phyloP scores from a whole-genome alignment of 2,113 vertebrate species.

The Calonectris borealis region DNA sequence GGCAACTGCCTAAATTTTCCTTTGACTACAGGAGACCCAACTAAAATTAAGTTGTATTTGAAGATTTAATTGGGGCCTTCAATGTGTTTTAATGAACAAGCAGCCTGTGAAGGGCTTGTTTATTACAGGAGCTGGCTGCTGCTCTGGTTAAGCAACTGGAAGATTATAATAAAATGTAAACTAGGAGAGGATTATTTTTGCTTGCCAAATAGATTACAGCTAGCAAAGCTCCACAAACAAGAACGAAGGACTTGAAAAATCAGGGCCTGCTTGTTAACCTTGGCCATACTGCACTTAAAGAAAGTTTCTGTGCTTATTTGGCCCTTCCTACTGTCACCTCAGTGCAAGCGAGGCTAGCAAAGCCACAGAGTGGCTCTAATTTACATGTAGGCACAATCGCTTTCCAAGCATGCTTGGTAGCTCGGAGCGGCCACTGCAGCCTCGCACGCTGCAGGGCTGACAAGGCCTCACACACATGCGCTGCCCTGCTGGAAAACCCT shows the following conservation, averaged over 20 bases:
- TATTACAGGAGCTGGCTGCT: neutral
- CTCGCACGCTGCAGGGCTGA: rapidly evolving
- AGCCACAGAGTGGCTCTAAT: rapidly evolving
- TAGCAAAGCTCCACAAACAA: neutral
- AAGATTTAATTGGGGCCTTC: neutral
- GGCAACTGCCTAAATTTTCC: neutral
- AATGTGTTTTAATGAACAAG: neutral
- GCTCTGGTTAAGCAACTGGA: neutral
- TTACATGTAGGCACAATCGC: rapidly evolving
- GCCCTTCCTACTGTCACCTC: neutral
- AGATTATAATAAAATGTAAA: neutral
- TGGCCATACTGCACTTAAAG: neutral
- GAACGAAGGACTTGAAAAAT: neutral
- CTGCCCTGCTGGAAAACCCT: neutral
- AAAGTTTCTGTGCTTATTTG: neutral
- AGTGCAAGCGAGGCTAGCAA: neutral
- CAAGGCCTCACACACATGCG: rapidly evolving
- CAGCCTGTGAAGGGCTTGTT: neutral
- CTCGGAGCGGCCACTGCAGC: rapidly evolving
- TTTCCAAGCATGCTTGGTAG: neutral
- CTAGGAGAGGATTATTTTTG: neutral
- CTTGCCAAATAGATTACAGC: neutral
- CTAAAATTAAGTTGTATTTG: neutral
- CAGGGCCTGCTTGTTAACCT: neutral
- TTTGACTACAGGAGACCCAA: neutral